Percentiles rank a stretch among this genome's conserved stretches.
Conservation (phyloP, 2,113 vertebrate genomes). For the Herpetotheres cachinnans region DNA sequence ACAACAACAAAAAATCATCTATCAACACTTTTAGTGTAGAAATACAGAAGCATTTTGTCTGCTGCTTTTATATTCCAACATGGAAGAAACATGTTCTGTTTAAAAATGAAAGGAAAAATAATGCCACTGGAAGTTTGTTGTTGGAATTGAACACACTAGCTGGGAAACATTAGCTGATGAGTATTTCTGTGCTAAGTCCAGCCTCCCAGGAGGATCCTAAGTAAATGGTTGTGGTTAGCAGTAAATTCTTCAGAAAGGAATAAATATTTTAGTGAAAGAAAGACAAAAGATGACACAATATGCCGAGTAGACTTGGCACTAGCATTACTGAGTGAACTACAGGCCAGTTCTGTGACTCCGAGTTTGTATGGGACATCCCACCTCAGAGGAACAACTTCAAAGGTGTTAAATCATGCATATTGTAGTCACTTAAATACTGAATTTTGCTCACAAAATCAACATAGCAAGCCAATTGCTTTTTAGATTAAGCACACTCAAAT, state of each 20-base stretch:
- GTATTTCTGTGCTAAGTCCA: not conserved
- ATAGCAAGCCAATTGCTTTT: not conserved
- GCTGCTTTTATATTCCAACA: not conserved
- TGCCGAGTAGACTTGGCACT: rapidly evolving
- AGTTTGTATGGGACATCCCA: not conserved
- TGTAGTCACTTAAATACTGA: not conserved
- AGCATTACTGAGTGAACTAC: not conserved
- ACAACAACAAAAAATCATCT: not conserved
- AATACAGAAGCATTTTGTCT: not conserved
- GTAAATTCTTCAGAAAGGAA: not conserved
- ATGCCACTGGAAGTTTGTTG: rapidly evolving
- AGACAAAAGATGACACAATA: not conserved
- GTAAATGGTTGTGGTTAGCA: not conserved
- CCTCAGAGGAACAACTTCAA: not conserved
- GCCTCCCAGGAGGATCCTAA: not conserved
- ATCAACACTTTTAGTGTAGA: not conserved
- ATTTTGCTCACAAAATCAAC: not conserved
- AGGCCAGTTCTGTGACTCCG: not conserved
- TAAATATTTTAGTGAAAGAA: not conserved
- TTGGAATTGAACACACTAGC: not conserved
- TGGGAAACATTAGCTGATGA: not conserved
- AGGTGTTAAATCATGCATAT: not conserved
- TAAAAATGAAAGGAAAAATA: not conserved
- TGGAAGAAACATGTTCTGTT: not conserved
- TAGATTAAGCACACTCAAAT: not conserved